phyloP scores from a whole-genome alignment of 2,888 invertebrate genomes.

The Drosophila stalkeri region DNA sequence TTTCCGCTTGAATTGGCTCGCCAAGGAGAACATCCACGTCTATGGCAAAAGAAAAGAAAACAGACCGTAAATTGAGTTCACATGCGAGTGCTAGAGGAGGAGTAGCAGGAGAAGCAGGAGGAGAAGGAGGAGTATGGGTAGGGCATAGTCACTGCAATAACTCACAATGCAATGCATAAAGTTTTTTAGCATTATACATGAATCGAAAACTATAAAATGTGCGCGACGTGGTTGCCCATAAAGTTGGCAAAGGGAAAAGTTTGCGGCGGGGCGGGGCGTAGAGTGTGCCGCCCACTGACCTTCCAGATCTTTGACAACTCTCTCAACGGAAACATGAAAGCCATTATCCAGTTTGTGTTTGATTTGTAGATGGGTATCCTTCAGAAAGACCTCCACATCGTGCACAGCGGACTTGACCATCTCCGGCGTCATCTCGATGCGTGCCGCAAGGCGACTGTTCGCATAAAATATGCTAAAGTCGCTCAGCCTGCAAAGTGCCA shows the following conservation, averaged over 20 bases:
- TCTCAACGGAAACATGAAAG: slow-evolving; percentile 88
- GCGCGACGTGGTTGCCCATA: slow-evolving; percentile 40
- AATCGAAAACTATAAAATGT: slow-evolving; percentile 65
- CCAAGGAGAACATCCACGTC: slow-evolving; percentile 91
- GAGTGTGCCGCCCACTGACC: slow-evolving; percentile 85
- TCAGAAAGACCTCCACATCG: slow-evolving; percentile 88
- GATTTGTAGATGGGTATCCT: slow-evolving; percentile 88
- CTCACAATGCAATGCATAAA: slow-evolving; percentile 65
- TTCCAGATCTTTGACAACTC: slow-evolving; percentile 88
- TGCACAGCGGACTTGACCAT: slow-evolving; percentile 87
- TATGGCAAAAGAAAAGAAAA: slow-evolving; percentile 52
- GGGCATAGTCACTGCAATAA: slow-evolving; percentile 46
- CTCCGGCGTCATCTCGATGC: slow-evolving; percentile 86
- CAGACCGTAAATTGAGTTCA: slow-evolving; percentile 37
- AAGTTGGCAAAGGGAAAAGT: slow-evolving; percentile 55
- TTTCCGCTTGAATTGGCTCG: slow-evolving; percentile 90
- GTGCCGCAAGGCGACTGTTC: slow-evolving; percentile 87
- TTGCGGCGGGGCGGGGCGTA: neutral
- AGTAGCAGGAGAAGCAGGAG: neutral
- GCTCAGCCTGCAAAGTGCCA: slow-evolving; percentile 85
- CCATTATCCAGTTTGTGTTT: slow-evolving; percentile 87
- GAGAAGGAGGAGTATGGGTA: neutral
- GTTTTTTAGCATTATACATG: slow-evolving; percentile 67
- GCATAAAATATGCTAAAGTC: slow-evolving; percentile 88
- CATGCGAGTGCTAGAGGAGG: slow-evolving; percentile 18